Base-by-base conservation (phyloP, 30 jellyfish, hydroid and myxozoan species). In the Aurelia sp. region DNA sequence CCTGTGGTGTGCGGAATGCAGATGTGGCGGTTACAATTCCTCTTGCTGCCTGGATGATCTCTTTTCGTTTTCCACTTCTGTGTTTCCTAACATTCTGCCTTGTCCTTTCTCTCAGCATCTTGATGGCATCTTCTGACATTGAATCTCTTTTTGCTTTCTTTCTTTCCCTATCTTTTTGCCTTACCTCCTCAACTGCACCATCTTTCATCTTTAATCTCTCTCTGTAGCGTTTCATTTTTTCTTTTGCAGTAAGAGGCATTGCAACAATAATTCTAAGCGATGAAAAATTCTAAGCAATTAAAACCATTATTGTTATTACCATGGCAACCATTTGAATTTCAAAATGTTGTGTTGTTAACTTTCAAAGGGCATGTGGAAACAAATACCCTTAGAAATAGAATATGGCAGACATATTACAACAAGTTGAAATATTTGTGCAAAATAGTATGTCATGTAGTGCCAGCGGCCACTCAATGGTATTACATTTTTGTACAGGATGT, bases 171-270 rank as follows among this genome's bases (percentile, higher is more conserved):
- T 59, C 33, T 59, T 59, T 59, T 59, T 59, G 69, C 69, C 69
- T 59, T 59, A 59, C 69, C 69, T 59, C 69, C 69, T 59, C 69
- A 59, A 59, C 11, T 10, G 69, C 69, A 59, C 69, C 69, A 59
- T 59, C 27, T 59, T 59, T 59, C 69, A 59, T 59, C 69, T 59
- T 59, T 13, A 59, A 59, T 59, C 33, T 59, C 69, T 59, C 69
- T 59, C 69, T 59, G 31, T 59, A 59, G 69, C 69, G 69, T 59
- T 59, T 59, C 69, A 59, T 59, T 59, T 59, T 59, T 59, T 59
- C 69, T 59, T 59, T 59, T 59, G 69, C 69, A 59, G 69, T 59
- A 59, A 59, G 69, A 59, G 69, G 69, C 69, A 59, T 59, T 59
- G 22, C 23, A 59, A 59, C 23, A 59, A 59, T 13, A 59, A 59